Evolutionary conservation across 2,888 invertebrate species (phyloP), one percentile per base, ranked within the genome.

Genomic region (Branchellion lobata): DNA sequence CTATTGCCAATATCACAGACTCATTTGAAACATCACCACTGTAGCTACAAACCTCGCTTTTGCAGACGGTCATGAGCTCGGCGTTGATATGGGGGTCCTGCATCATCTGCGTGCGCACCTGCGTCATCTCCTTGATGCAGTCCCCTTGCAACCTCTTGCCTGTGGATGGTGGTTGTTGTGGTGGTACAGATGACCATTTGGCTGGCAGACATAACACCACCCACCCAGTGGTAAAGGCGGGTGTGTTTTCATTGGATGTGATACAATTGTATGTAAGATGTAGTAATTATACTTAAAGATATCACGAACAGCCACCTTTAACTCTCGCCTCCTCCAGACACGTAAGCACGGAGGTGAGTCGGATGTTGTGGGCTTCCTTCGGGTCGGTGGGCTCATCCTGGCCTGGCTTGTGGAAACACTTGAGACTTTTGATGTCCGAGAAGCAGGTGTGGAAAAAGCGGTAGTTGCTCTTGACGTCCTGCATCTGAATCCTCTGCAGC

Each of bases 381-480:
- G 96, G 94, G 33, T n/a, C n/a, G n/a, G n/a, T n/a, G n/a, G n/a
- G n/a, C n/a, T n/a, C n/a, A n/a, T n/a, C n/a, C n/a, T n/a, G n/a
- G n/a, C n/a, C n/a, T 61, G 92, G 47, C n/a, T 76, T 80, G n/a
- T 81, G 83, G 29, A 85, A 90, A 86, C 98, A 99, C 81, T 92
- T 92, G 86, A 94, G 92, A 82, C 90, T 91, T 83, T 92, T 91
- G 53, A 98, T 96, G 84, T 96, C 96, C 82, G 93, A 92, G 85
- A 92, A 92, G 86, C 98, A 98, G 1, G 94, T 92, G 85, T 92
- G 91, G 47, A 93, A 93, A 79, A 98, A 89, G 0, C 95, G 94
- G 87, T 80, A 69, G 81, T 83, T 82, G 79, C 94, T 92, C 86
- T 91, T 92, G 86, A 95, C 96, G 88, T 99, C 96, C 85, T 93